A percentile compares a stretch with the other conserved stretches of the same genome.
These are phyloP conservation scores for Meiosimyza platycephala DNA, from an alignment of 2,888 invertebrate species.

Conservation along the genomic window DNA sequence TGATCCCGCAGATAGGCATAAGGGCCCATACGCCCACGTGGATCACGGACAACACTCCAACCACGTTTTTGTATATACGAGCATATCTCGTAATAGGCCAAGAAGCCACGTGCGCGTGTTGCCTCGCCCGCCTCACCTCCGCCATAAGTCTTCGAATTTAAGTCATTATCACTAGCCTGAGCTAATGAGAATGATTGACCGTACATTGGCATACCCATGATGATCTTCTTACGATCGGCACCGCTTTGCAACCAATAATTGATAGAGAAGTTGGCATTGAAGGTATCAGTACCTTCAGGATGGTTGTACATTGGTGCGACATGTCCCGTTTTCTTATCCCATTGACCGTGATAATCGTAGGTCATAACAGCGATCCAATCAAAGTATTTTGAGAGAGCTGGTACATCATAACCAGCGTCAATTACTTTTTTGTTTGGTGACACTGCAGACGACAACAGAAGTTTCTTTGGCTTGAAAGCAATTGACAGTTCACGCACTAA, in stretches of 20 bases:
- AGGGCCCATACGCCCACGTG: conserved; percentile 86
- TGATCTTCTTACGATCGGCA: conserved; percentile 80
- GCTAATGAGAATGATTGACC: conserved; percentile 88
- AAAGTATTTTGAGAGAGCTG: conserved; percentile 78
- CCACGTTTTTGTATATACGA: conserved; percentile 79
- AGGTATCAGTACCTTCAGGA: conserved; percentile 78
- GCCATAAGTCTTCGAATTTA: conserved; percentile 84
- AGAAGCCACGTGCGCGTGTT: conserved; percentile 87
- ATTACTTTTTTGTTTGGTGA: conserved; percentile 87
- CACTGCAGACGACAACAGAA: conserved; percentile 84
- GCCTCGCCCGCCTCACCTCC: conserved; percentile 91
- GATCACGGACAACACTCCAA: conserved; percentile 83
- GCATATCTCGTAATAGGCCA: conserved; percentile 92
- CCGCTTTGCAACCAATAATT: conserved; percentile 88
- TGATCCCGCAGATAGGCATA: conserved; percentile 85
- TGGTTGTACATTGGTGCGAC: conserved; percentile 87
- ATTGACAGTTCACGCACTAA: conserved; percentile 80
- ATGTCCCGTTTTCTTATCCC: conserved; percentile 92
- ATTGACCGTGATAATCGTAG: conserved; percentile 92
- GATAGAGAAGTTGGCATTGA: conserved; percentile 89
- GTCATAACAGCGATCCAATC: conserved; percentile 94
- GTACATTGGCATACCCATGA: conserved; percentile 90
- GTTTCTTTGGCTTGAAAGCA: conserved; percentile 78
- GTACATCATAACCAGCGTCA: conserved; percentile 87
- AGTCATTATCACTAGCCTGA: conserved; percentile 73